Evolutionary conservation across 1,140 invertebrate species (phyloP).

Genomic region (Eupristina koningsbergeri): DNA sequence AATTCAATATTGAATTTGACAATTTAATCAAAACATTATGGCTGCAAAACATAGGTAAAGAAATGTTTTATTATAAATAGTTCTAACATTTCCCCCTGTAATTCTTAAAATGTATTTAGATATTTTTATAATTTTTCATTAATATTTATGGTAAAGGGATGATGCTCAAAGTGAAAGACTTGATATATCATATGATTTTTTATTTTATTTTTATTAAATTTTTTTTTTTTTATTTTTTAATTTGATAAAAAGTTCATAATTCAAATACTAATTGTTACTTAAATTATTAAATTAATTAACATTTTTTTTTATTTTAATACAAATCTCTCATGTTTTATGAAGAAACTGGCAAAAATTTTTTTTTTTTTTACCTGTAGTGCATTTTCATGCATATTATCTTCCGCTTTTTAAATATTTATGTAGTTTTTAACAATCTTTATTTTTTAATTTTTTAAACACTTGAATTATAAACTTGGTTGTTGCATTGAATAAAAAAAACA

Average conservation of each 20-base stretch:
- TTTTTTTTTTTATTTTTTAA: too few species aligned
- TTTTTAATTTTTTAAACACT: slow-evolving; percentile 43
- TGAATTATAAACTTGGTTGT: slow-evolving; percentile 15
- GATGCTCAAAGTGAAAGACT: background rate
- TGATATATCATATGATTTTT: background rate
- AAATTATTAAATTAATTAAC: background rate
- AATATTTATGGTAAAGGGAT: background rate
- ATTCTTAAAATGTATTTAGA: background rate
- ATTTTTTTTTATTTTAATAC: background rate
- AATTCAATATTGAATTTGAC: background rate
- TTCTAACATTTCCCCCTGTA: background rate
- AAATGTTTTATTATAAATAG: slow-evolving; percentile 17
- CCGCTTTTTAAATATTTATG: slow-evolving; percentile 47
- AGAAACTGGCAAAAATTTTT: slow-evolving; percentile 6
- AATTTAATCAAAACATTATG: slow-evolving; percentile 21
- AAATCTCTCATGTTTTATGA: background rate
- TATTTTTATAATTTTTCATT: background rate
- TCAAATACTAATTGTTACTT: too few species aligned
- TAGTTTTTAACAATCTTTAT: slow-evolving; percentile 36
- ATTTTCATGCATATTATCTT: slow-evolving; percentile 53
- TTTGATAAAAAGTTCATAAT: too few species aligned
- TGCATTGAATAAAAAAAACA: slow-evolving; percentile 10
- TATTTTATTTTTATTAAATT: background rate
- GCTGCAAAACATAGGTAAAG: slow-evolving; percentile 47
- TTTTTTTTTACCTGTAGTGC: slow-evolving; percentile 17